Percentiles rank a stretch among this genome's conserved stretches.
These are phyloP conservation scores for Crotalus viridis DNA, from an alignment of 2,113 vertebrate genomes.

Conservation along the genomic window DNA sequence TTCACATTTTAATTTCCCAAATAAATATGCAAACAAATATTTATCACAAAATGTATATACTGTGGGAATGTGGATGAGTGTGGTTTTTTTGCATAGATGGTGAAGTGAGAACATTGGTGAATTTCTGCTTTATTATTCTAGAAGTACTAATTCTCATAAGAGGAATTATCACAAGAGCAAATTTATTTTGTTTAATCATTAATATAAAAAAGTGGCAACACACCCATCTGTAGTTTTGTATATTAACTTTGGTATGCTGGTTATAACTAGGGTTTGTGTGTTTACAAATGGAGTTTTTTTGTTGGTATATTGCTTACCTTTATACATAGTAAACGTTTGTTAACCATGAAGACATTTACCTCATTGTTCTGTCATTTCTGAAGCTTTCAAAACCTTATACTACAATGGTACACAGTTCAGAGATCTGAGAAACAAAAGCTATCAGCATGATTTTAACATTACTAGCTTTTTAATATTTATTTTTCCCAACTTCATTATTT, in stretches of 20 bases:
- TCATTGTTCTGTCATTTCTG: constrained; percentile 1
- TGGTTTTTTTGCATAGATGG: not conserved
- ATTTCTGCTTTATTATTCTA: not conserved
- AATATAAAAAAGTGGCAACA: not conserved
- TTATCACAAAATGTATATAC: not conserved
- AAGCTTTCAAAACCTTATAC: not conserved
- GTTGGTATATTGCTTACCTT: not conserved
- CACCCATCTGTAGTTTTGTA: not conserved
- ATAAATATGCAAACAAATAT: not conserved
- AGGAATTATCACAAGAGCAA: not conserved
- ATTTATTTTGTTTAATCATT: not conserved
- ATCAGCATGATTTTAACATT: not conserved
- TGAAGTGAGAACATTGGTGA: not conserved
- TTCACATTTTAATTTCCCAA: not conserved
- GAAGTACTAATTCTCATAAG: not conserved
- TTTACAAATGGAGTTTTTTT: not conserved
- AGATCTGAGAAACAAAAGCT: constrained; percentile 15
- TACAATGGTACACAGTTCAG: constrained; percentile 2
- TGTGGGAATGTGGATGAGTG: not conserved
- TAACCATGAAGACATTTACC: constrained; percentile 37
- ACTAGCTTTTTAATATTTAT: constrained; percentile 24
- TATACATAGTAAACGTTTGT: not conserved
- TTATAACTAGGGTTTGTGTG: not conserved
- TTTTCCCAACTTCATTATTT: not conserved
- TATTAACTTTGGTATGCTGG: not conserved